A percentile compares a stretch with the other conserved stretches of the same genome.
Conservation (phyloP, 2,113 vertebrate species). For the Phodopus roborovskii region DNA sequence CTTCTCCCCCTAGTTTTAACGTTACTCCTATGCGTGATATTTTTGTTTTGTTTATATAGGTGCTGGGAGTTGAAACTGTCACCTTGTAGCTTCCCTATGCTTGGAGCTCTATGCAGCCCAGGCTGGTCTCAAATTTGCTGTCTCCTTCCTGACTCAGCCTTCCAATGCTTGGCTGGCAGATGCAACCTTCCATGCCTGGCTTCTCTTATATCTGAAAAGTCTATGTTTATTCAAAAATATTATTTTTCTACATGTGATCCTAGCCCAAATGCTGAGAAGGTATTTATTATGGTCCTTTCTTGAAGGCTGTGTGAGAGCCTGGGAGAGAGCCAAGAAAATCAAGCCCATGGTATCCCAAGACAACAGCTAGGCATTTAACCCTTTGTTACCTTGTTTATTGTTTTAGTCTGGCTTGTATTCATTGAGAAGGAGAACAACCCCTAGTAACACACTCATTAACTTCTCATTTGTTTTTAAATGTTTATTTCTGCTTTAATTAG, state of each 20-base stretch:
- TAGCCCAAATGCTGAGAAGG: not conserved
- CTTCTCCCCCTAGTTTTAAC: not conserved
- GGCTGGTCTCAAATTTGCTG: not conserved
- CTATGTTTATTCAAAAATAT: not conserved
- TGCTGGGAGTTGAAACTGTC: not conserved
- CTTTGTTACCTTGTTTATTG: not conserved
- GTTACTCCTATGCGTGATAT: too few species aligned
- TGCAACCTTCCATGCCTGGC: too few species aligned
- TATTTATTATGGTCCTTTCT: not conserved
- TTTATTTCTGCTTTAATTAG: constrained; percentile 60
- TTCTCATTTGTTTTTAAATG: constrained; percentile 44
- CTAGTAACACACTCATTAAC: constrained; percentile 5
- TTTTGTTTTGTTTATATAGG: not conserved
- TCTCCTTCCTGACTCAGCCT: not conserved
- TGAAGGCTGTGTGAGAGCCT: not conserved
- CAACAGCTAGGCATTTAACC: not conserved
- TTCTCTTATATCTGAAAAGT: not conserved
- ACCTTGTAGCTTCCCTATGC: not conserved
- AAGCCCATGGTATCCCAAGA: not conserved
- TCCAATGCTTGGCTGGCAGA: not conserved
- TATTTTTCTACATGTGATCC: not conserved
- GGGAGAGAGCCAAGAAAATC: not conserved
- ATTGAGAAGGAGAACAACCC: not conserved
- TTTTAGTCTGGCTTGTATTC: not conserved
- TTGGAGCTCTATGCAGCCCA: not conserved